Conservation (phyloP, 2,113 vertebrate genomes). For the Centrocercus urophasianus region DNA sequence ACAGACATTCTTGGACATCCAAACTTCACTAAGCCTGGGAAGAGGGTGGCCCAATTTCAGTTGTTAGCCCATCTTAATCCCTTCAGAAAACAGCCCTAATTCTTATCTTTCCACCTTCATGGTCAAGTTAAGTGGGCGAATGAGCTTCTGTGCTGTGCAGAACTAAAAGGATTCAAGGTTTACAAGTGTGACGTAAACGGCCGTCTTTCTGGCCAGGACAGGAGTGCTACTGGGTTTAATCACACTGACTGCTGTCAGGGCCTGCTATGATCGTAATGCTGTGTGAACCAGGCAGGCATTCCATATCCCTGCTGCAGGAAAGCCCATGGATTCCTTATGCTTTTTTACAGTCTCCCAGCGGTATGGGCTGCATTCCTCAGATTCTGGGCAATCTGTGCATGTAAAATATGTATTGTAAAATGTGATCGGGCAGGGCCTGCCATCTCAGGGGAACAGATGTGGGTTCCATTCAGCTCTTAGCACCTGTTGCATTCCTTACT, state of each 20-base stretch:
- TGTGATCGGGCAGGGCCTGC: background rate
- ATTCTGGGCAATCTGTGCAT: conserved; percentile 49
- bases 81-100: background rate
- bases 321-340: conserved; percentile 34
- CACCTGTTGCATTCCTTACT: conserved; percentile 56
- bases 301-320: conserved; percentile 41
- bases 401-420: conserved; percentile 45
- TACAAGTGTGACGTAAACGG: accelerated
- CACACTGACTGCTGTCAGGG: background rate
- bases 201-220: accelerated
- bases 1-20: background rate
- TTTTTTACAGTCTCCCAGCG: conserved; percentile 53
- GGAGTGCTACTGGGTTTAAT: background rate
- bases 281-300: conserved; percentile 18
- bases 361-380: conserved; percentile 62
- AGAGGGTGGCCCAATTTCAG: background rate
- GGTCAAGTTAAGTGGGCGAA: background rate
- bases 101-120: background rate
- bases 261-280: conserved; percentile 1
- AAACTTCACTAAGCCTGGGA: background rate
- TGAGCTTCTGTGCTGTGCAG: background rate
- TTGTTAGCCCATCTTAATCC: background rate
- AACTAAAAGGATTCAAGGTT: background rate
- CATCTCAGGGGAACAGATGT: background rate
- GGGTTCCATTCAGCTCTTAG: conserved; percentile 27